Evolutionary conservation across 1,140 invertebrate genomes (phyloP).

Genomic region (Goniozus legneri): DNA sequence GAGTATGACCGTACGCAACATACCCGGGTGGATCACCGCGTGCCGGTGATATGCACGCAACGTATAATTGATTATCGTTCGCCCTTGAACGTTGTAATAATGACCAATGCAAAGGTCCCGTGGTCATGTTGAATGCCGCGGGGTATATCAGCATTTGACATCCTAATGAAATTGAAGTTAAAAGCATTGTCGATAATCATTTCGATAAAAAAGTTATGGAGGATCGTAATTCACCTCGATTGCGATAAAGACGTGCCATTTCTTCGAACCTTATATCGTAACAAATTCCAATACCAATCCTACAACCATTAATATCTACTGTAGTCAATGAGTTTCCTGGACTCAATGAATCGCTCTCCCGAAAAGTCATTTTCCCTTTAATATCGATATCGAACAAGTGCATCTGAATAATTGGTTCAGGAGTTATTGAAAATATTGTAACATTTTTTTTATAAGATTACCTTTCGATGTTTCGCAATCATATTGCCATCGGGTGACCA

Average conservation of each 20-base stretch:
- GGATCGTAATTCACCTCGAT: slow-evolving; percentile 58
- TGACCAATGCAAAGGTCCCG: slow-evolving; percentile 91
- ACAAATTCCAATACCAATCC: slow-evolving; percentile 89
- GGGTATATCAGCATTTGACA: slow-evolving; percentile 86
- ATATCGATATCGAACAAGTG: slow-evolving; percentile 96
- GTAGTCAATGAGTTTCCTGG: slow-evolving; percentile 73
- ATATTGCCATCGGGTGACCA: slow-evolving; percentile 79
- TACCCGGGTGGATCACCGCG: slow-evolving; percentile 70
- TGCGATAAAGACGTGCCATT: slow-evolving; percentile 79
- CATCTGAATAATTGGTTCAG: slow-evolving; percentile 67
- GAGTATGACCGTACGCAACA: slow-evolving; percentile 86
- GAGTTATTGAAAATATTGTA: too few species aligned
- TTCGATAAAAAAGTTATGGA: neutral
- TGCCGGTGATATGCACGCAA: slow-evolving; percentile 74
- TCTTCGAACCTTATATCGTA: slow-evolving; percentile 93
- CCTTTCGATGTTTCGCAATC: slow-evolving; percentile 72
- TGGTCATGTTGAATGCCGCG: slow-evolving; percentile 95
- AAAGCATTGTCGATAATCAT: too few species aligned
- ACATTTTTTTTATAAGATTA: slow-evolving; percentile 27
- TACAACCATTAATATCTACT: slow-evolving; percentile 72
- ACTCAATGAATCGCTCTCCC: slow-evolving; percentile 82
- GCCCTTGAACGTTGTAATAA: slow-evolving; percentile 76
- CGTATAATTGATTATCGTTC: slow-evolving; percentile 82
- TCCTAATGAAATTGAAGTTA: slow-evolving; percentile 53
- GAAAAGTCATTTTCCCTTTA: slow-evolving; percentile 87